phyloP scores from a whole-genome alignment of 2,888 invertebrate genomes.

The Colletes collaris region DNA sequence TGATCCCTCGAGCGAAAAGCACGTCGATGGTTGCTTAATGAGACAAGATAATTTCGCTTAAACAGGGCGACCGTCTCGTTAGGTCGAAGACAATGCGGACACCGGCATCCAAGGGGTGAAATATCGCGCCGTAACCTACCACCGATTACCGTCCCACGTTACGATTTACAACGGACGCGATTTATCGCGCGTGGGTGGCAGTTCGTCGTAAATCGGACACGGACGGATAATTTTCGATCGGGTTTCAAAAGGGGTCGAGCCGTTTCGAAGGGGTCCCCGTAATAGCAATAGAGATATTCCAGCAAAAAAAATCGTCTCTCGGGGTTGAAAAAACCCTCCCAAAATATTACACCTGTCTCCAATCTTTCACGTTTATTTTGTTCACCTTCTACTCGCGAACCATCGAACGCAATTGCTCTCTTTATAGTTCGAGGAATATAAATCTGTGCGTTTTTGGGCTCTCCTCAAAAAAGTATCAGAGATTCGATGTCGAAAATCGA shows the following conservation, averaged over 20 bases:
- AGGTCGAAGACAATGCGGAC: conserved; percentile 21
- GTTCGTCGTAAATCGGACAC: conserved; percentile 31
- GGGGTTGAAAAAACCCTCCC: too few relatives aligned
- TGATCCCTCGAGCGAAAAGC: conserved; percentile 15
- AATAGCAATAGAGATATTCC: too few relatives aligned
- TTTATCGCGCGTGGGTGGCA: conserved; percentile 47
- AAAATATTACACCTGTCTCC: too few relatives aligned
- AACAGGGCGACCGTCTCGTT: conserved; percentile 32
- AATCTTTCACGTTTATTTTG: too few relatives aligned
- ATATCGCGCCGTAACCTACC: conserved; percentile 14
- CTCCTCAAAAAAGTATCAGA: too few relatives aligned
- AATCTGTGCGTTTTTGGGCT: too few relatives aligned
- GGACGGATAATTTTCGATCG: conserved; percentile 49
- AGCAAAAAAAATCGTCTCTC: too few relatives aligned
- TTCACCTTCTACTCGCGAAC: too few relatives aligned
- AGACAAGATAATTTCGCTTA: conserved; percentile 44
- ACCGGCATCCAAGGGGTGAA: conserved; percentile 15
- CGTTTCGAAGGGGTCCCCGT: neutral
- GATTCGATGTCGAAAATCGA: too few relatives aligned
- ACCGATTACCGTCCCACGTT: conserved; percentile 33
- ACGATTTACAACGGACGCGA: conserved; percentile 32
- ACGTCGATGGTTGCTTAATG: conserved; percentile 22
- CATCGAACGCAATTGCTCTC: too few relatives aligned
- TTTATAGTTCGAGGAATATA: too few relatives aligned
- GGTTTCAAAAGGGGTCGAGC: conserved; percentile 8